Evolutionary conservation across 2,797 vertebrate genomes (phyloP).

Genomic region (Pyrocephalus nanus): DNA sequence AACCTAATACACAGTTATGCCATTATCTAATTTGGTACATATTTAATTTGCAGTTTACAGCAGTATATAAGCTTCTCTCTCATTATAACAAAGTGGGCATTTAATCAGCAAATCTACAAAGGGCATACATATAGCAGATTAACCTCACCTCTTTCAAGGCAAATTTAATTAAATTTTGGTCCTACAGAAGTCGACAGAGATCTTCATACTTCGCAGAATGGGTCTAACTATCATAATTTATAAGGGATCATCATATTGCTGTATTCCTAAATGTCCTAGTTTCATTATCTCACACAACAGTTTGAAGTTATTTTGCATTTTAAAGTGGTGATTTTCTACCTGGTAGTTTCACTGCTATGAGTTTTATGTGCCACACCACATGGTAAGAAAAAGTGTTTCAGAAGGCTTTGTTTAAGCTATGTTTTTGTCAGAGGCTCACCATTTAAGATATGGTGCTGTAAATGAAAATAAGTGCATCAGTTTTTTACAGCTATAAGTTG

Average conservation of each 20-base stretch:
- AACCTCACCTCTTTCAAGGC: neutral
- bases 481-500: neutral
- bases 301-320: neutral
- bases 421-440: neutral
- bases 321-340: neutral
- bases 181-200: neutral
- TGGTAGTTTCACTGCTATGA: neutral
- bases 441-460: neutral
- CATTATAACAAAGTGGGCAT: slow-evolving; percentile 4
- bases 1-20: neutral
- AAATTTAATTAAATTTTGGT: slow-evolving; percentile 34
- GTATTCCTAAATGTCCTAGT: neutral
- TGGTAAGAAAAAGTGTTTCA: neutral
- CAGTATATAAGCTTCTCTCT: neutral
- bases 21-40: slow-evolving; percentile 8
- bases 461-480: neutral
- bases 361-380: neutral
- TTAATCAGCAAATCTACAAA: slow-evolving; percentile 46
- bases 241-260: neutral
- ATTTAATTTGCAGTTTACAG: slow-evolving; percentile 38
- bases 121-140: neutral
- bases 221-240: neutral
- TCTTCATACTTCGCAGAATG: neutral
- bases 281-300: neutral
- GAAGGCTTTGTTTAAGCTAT: neutral